Evolutionary conservation across 1,140 invertebrate species (phyloP).

Genomic region (Teleogryllus occipitalis): DNA sequence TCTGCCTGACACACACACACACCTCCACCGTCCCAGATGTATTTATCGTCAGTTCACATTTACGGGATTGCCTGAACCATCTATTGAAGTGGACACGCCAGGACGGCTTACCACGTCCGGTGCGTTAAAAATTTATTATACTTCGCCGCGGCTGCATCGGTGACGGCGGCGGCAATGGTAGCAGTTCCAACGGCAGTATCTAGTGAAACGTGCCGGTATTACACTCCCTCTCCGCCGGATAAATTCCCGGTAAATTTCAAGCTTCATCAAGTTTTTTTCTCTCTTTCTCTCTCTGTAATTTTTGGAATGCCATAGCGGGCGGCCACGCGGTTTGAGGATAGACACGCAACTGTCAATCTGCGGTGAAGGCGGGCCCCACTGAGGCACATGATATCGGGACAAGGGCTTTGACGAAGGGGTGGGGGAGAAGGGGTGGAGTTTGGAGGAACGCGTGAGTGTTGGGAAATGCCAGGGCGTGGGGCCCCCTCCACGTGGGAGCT

Average conservation of each 20-base stretch:
- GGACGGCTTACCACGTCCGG: background rate
- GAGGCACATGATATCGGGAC: no score
- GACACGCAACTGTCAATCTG: background rate
- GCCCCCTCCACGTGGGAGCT: background rate
- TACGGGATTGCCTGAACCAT: background rate
- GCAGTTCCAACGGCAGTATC: background rate
- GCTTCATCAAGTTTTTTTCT: background rate
- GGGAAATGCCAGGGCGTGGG: background rate
- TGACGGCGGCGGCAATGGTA: background rate
- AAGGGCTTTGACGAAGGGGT: no score
- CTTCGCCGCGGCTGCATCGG: background rate
- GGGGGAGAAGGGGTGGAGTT: no score
- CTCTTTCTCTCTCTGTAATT: background rate
- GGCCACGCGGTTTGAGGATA: background rate
- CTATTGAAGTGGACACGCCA: conserved; percentile 3
- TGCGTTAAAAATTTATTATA: conserved; percentile 1
- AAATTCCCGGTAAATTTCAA: conserved; percentile 1
- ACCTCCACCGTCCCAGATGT: background rate
- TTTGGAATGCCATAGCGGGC: background rate
- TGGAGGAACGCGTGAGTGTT: no score
- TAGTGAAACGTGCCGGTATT: background rate
- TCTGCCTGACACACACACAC: background rate
- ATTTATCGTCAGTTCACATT: background rate
- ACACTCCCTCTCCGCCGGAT: background rate
- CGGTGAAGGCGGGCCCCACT: no score